Base-by-base conservation (phyloP, 2,888 invertebrate species). In the Strigamia transsilvanica region DNA sequence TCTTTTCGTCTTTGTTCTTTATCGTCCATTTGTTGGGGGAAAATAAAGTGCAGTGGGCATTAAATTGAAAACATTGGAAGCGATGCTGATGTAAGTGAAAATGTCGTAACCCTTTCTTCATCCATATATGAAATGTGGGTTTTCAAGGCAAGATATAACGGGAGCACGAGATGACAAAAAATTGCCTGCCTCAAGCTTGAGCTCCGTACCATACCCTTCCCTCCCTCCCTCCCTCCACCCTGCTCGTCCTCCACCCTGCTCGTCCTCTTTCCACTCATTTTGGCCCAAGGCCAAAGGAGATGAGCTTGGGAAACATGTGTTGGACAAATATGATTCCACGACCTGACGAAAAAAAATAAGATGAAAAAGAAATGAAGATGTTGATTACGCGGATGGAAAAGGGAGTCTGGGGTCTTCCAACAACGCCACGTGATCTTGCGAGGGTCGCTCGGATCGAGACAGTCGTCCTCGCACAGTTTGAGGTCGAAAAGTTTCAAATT, bases 51-150 rank as follows among this genome's bases (percentile, higher is more conserved):
- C 61, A 18, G 18, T 61, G 18, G 61, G 18, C 61, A 61, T 61
- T 61, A 61, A 61, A 61, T 61, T 61, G 61, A 61, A 61, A 61
- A 61, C 61, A 61, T 61, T 61, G 61, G 61, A 61, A 21, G 18
- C 23, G 61, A 61, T 61, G 61, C 61, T 61, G 61, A 61, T 61
- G 61, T 61, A 61, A 61, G 61, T 61, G 61, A 61, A 61, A 61
- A 61, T 61, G 61, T 61, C 61, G 61, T 61, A 61, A 61, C 61
- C 61, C 61, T 61, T 61, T 61, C 61, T 61, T 61, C 61, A 61
- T 61, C 61, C 61, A 21, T 61, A 61, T 23, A 61, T 23, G 61
- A 61, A 61, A 61, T 61, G 23, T 61, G 61, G 61, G 61, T 61
- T 61, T 61, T 9, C 61, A 21, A 61, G 61, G 61, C 61, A 61